Conservation (phyloP, 30 jellyfish, hydroid and myxozoan genomes). For the Morbakka virulenta region DNA sequence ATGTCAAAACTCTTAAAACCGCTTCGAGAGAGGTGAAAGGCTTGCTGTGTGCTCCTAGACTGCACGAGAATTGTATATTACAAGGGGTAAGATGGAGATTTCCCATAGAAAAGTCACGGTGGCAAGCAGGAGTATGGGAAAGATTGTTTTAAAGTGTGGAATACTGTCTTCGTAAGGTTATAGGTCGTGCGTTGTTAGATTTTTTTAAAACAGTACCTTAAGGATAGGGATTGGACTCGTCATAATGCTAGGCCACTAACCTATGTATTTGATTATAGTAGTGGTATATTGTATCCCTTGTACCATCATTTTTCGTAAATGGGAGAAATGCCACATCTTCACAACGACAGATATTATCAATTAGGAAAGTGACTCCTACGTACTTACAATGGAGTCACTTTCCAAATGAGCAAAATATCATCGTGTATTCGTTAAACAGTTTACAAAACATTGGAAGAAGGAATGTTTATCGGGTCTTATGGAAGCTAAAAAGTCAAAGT, state of each 20-base stretch:
- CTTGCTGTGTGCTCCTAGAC: conserved; percentile 9
- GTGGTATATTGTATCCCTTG: conserved; percentile 47
- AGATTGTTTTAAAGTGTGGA: conserved; percentile 20
- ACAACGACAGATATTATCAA: conserved; percentile 37
- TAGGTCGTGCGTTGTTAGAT: conserved; percentile 43
- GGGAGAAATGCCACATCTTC: conserved; percentile 54
- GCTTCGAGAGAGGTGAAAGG: conserved; percentile 37
- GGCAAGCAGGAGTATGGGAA: conserved; percentile 50
- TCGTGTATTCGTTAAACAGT: conserved; percentile 37
- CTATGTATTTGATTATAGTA: conserved; percentile 1
- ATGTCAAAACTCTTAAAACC: conserved; percentile 43
- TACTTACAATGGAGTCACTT: too few relatives aligned
- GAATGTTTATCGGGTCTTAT: conserved; percentile 45
- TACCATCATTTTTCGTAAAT: conserved; percentile 49
- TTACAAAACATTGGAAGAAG: conserved; percentile 44
- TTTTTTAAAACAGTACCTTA: conserved; percentile 16
- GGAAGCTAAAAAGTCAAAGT: conserved; percentile 56
- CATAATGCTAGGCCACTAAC: conserved; percentile 5
- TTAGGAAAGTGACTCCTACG: too few relatives aligned
- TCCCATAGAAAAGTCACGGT: conserved; percentile 11
- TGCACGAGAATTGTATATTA: neutral
- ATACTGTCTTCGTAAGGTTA: conserved; percentile 19
- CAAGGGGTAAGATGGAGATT: conserved; percentile 35
- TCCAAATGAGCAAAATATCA: conserved; percentile 31
- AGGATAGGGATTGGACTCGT: conserved; percentile 24